Base-by-base conservation (phyloP, 2,797 vertebrate species). In the Arrhamphus sclerolepis region DNA sequence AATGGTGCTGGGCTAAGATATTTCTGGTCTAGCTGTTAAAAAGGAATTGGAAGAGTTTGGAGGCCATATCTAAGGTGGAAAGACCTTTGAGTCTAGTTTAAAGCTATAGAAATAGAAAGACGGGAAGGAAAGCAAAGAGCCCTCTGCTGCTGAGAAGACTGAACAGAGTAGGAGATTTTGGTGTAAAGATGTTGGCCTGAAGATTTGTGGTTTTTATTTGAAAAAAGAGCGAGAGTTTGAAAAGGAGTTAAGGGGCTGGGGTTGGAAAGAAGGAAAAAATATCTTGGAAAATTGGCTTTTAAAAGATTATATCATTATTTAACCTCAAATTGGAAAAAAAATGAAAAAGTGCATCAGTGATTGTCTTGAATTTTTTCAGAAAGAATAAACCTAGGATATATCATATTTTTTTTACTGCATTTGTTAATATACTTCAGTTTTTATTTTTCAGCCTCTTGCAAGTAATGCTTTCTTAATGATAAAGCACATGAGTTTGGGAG, bases 21-120 rank as follows among this genome's bases (percentile, higher is more conserved):
- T 87, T 87, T 90, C 66, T 84, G 79, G 41, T 79, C n/a, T 55
- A 17, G 56, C 49, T 77, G 49, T 65, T 71, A 3, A 49, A 55
- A 68, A 44, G 9, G 10, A 46, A 48, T 55, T 80, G 80, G 55
- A 70, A 65, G 63, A 73, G 65, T 77, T 78, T 56, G 75, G 73
- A 58, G 70, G 66, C 75, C 31, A 55, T 66, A 78, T 72, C 49
- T 54, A 40, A 79, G 53, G 57, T 20, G 17, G 31, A 2, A 19
- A 78, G 57, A 72, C 31, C 62, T 80, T 20, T 80, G 64, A 81
- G 69, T 71, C 21, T 47, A 50, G 44, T 69, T 83, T 66, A 18
- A 77, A 86, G 62, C 51, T 20, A 62, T 72, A 77, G 68, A 71
- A 44, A 62, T 56, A 65, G 47, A 41, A 19, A 26, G 43, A 57